Base-by-base conservation (phyloP, 2,113 vertebrate species). In the Eonycteris spelaea region DNA sequence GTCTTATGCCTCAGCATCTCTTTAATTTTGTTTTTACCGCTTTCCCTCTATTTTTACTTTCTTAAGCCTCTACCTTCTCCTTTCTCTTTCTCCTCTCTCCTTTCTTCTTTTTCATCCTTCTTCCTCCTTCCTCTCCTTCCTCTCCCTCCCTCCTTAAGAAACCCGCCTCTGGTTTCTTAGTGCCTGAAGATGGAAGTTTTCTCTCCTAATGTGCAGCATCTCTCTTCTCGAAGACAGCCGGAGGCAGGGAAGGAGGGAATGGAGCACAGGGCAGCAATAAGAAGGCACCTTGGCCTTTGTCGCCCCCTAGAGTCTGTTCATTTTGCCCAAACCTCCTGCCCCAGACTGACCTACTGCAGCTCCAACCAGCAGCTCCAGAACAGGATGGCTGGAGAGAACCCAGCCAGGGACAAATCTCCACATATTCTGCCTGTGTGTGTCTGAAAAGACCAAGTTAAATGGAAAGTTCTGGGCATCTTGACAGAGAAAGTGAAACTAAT, bases 241-340 rank as follows among this genome's bases (percentile, higher is more conserved):
- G 14, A 12, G 35, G n/a, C 77, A 53, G 82, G 55, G 73, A 84
- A 80, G 38, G 19, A 35, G 35, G 35, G 57, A 77, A 14, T 7
- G 28, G 9, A 86, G 33, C 30, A 13, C 1, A 4, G 61, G 35
- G 65, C 15, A 38, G 48, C 45, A 33, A 30, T 55, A 35, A 91
- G 77, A 87, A 67, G 45, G 95, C 91, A 26, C 74, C 89, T 78
- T 96, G 91, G 86, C 83, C 92, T 94, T 71, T 95, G 79, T 91
- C 79, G 43, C 92, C 90, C 86, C 74, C 95, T 95, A 90, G 75
- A 90, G 95, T 75, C 79, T 90, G 33, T 84, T 94, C 74, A 30
- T 97, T 84, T 91, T 95, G 90, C 90, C 91, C 90, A 48, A 86
- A 86, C 77, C 22, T 90, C 82, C 78, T 95, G 73, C 90, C 96